Conservation (phyloP, 2,113 vertebrate genomes). For the Pseudorasbora parva region DNA sequence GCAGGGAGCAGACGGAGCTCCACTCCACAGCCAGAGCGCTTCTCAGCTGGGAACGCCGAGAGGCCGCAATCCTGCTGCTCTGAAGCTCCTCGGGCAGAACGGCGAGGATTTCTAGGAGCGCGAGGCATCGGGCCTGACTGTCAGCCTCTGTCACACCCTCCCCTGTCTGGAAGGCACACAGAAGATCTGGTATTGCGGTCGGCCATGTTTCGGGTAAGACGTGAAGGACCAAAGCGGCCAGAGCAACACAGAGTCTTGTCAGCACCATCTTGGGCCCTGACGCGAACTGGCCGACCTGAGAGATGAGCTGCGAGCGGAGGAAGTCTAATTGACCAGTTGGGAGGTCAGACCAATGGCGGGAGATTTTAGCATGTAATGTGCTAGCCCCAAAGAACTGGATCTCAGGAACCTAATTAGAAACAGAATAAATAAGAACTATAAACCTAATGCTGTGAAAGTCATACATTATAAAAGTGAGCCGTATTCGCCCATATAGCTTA, state of each 20-base stretch:
- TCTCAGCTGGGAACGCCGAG: constrained; percentile 86
- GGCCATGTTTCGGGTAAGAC: constrained; percentile 92
- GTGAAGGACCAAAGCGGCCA: constrained; percentile 92
- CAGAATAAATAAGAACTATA: background rate
- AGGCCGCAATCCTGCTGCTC: constrained; percentile 87
- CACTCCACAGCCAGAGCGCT: constrained; percentile 86
- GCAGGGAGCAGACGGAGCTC: constrained; percentile 83
- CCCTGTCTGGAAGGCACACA: constrained; percentile 85
- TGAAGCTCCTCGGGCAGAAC: constrained; percentile 96
- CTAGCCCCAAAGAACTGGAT: constrained; percentile 98
- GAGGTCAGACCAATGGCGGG: constrained; percentile 91
- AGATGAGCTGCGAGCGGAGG: constrained; percentile 90
- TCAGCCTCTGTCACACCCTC: constrained; percentile 81
- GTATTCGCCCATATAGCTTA: constrained; percentile 34
- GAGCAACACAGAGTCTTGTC: constrained; percentile 90
- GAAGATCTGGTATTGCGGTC: constrained; percentile 90
- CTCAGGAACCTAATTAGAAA: constrained; percentile 82
- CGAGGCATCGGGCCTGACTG: constrained; percentile 83
- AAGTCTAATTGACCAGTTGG: constrained; percentile 85
- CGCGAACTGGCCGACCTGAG: constrained; percentile 88
- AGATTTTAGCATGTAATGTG: constrained; percentile 94
- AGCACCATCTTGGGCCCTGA: constrained; percentile 94
- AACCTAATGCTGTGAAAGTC: background rate
- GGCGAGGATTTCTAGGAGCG: constrained; percentile 89
- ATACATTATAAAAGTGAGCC: background rate